Base-by-base conservation (phyloP, 2,888 invertebrate genomes). In the Proisotoma minuta region DNA sequence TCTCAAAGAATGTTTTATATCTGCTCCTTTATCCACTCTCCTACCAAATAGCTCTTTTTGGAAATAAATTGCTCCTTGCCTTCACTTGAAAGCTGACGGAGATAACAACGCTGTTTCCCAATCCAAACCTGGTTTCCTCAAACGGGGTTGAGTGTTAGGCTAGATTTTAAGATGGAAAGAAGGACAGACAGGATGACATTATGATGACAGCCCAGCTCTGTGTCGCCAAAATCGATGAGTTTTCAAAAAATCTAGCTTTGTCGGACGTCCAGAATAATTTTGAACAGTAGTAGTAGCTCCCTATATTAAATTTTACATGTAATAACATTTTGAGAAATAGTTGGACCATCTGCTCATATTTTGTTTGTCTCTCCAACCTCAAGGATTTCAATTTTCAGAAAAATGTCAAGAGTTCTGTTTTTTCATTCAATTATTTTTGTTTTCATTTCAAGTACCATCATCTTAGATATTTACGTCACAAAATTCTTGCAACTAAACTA, bases 1-100 rank as follows among this genome's bases (percentile, higher is more conserved):
- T 66, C 59, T 59, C 56, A 26, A 39, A 43, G 56, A 56, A 56
- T 56, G 43, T 56, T 56, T 56, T 56, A 56, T 56, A 56, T 43
- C 34, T 54, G 53, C 39, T 39, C 53, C 34, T 34, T 12, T 24
- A 12, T 34, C 53, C 23, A 28, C 23, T 47, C 47, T 43, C 26
- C 3, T 49, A 28, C 49, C 22, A 54, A 22, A 29, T 54, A 27
- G 34, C 18, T 54, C 39, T 39, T 54, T 54, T 20, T 29, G 29
- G 53, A 54, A 54, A 54, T 54, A 54, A 54, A 54, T 54, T 54
- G 39, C 53, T 39, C 18, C 43, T 43, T 34, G 39, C 27, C 53
- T n/a, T 43, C 43, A 43, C 10, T 43, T 43, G 43, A 43, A 43
- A 20, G 43, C 43, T 43, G 5, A 15, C 20, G 18, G 43, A 43